Evolutionary conservation across 2,113 vertebrate genomes (phyloP), one percentile per base, ranked within the genome.

Genomic region (Phyllostomus discolor): DNA sequence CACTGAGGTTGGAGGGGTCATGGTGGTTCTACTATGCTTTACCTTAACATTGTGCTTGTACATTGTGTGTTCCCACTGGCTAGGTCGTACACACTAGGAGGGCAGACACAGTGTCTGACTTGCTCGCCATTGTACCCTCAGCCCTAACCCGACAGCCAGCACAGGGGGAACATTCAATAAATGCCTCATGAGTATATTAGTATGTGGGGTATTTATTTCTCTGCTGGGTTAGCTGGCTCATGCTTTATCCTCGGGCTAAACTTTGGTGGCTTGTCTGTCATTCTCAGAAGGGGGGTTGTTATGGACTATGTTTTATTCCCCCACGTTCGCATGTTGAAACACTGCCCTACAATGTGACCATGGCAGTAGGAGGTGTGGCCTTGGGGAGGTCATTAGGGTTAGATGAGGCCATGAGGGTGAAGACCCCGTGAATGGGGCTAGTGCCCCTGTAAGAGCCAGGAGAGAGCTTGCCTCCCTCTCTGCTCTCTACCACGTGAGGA

Each of bases 91-190:
- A 26, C 38, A 14, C 19, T 15, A 7, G 2, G 9, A 86, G 54
- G 46, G n/a, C 75, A 93, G 64, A 46, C 90, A 14, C 11, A 5
- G 2, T 5, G 3, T 86, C 35, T 10, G 38, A 19, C 31, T 31
- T 17, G 28, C 28, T 79, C 0, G 0, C 50, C 46, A 0, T 4
- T 3, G 2, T 7, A 9, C 26, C 22, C 2, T 2, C 38, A 41
- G 81, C 64, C 17, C 24, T 35, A 22, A 54, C 12, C 69, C 0
- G 1, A 12, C 10, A 43, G 35, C 66, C 10, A 41, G 70, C 1
- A 1, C 0, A 0, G 1, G 16, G n/a, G 0, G 11, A 72, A 15
- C 66, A 4, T 6, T 59, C 31, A 33, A 2, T 48, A 50, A 83
- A 24, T 41, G 5, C 33, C 46, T 1, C 0, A 7, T 16, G 48